Base-by-base conservation (phyloP, 1,140 invertebrate species). In the Propsilocerus akamusi region DNA sequence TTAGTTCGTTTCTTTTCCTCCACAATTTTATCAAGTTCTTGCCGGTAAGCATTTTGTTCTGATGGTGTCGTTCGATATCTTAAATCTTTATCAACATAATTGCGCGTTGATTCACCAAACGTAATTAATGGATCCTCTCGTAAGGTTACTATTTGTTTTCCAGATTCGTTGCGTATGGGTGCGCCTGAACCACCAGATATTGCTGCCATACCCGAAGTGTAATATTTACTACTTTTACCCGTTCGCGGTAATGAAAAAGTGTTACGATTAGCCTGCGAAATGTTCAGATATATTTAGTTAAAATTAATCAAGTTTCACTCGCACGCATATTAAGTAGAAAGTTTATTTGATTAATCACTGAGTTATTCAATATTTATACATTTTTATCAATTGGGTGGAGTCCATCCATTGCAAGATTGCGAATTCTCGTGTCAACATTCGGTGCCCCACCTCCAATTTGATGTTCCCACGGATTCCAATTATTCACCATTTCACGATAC, bases 61-160 rank as follows among this genome's bases (percentile, higher is more conserved):
- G 64, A 49, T 17, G 59, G 61, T 48, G 60, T 62, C 10, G 66
- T 68, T 53, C 66, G 70, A 54, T 71, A 72, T 12, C 70, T 57
- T 48, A 72, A 55, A 26, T 65, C 65, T 55, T 71, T 72, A 47
- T 72, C 68, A 37, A 72, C 64, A 26, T 65, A 64, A 46, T 61
- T 60, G 57, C 70, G 61, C 12, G 61, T 49, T 23, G 58, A 52
- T 57, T 68, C 67, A 41, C 65, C 65, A 60, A 71, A 72, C 17
- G 67, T 61, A 54, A 72, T 61, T 53, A 65, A 57, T 25, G 68
- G 69, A 57, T 72, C 68, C 56, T 72, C 69, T 55, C 61, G 65
- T 22, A 69, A 64, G 54, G 61, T 60, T 49, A 64, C 66, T 28
- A 68, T 53, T 25, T 64, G 57, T 52, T 59, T 62, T 53, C 70